Evolutionary conservation across 2,888 invertebrate species (phyloP), one percentile per base, ranked within the genome.

Genomic region (Aspidiotus rigidus): DNA sequence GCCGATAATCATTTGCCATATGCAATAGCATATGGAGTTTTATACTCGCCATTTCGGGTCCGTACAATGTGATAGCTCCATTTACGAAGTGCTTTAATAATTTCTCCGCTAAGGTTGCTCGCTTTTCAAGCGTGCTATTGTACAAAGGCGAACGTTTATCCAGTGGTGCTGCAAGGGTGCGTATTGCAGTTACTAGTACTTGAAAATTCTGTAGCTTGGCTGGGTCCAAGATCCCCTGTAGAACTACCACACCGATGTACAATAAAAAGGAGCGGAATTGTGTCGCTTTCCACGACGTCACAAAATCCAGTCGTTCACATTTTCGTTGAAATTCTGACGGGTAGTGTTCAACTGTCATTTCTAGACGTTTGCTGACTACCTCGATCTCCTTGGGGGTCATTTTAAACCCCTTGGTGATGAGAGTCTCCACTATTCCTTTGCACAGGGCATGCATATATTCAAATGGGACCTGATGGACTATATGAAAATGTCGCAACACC

Each of bases 391-490:
- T 59, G 10, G 67, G 56, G 42, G 67, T 10, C 42, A 67, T 16
- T 9, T 41, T 10, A 11, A 59, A 7, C 10, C 55, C 59, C n/a
- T n/a, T n/a, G 2, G 59, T 44, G 11, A 67, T 17, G 2, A 59
- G 39, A 44, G 57, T 67, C 53, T 57, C 28, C n/a, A 60, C 53
- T 13, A 67, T 49, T 2, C 67, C 67, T 28, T 59, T 11, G 13
- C 57, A 59, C 3, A 67, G 15, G 15, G 54, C 17, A 56, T 66
- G 66, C 56, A 56, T 55, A 66, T 66, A 57, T 56, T 66, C 66
- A 15, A 66, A 39, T 44, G 67, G 59, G 44, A 67, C 44, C 28
- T 39, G 44, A 59, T 10, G 8, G 15, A 67, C 67, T 28, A 55
- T 11, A 60, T 67, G 28, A 67, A 67, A 49, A 49, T 67, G 8